Base-by-base conservation (phyloP, 2,797 vertebrate genomes). In the Bradypus variegatus region DNA sequence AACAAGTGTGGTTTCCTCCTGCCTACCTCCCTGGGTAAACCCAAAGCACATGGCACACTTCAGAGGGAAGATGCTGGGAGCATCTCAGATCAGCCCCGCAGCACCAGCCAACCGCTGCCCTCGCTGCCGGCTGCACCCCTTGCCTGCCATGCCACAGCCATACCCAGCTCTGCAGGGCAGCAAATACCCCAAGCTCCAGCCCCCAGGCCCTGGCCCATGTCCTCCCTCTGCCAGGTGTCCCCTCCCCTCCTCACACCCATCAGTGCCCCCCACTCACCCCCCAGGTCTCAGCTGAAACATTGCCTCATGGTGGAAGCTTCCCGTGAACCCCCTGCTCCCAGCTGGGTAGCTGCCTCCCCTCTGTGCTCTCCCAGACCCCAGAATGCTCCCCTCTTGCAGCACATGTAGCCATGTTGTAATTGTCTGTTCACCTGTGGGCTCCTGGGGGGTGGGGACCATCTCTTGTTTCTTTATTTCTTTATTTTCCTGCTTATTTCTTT, bases 141-240 rank as follows among this genome's bases (percentile, higher is more conserved):
- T 0, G 0, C 75, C 33, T 21, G 5, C 48, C 45, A 0, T 33
- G 15, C 25, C 41, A 50, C 0, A 6, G 88, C 19, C 36, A 73
- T 76, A 38, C 89, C 48, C 55, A 48, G 14, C 27, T 18, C 55
- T 55, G n/a, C 38, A 31, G 77, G 38, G 7, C 29, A 2, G 5
- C 0, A 21, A 23, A 3, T 21, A 29, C 14, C 2, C 27, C 38
- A 27, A 33, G 33, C 69, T 64, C 73, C 16, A 36, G 79, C 31
- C 45, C n/a, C 55, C 14, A 2, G 78, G 70, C 23, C 45, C 23
- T 31, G 1, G 15, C 1, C 4, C 7, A 3, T 67, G 41, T 29
- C 58, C 62, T 69, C 29, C 58, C 55, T 13, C 58, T 19, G 41
- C 45, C 70, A 5, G 15, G 21, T 13, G 3, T 25, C 67, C 6